Evolutionary conservation across 2,797 vertebrate genomes (phyloP).

Genomic region (Protonibea diacanthus): DNA sequence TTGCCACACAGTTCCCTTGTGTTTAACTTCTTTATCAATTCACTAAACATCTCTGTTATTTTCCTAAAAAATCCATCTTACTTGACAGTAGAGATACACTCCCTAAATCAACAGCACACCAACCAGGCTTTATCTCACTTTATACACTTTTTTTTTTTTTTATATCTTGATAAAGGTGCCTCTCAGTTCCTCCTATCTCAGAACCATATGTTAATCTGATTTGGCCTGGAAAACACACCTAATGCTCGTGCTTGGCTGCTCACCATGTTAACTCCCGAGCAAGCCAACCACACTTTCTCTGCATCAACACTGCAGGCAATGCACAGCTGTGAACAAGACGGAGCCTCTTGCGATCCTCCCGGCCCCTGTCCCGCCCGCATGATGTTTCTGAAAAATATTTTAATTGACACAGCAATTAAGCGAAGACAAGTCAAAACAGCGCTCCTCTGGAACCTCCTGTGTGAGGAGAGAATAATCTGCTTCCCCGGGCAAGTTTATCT

Average conservation of each 20-base stretch:
- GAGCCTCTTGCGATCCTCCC: conserved; percentile 46
- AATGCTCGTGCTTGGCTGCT: conserved; percentile 35
- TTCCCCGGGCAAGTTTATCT: conserved; percentile 75
- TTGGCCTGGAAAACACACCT: conserved; percentile 46
- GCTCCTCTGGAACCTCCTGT: conserved; percentile 57
- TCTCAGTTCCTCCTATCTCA: conserved; percentile 29
- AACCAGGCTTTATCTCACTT: conserved; percentile 22
- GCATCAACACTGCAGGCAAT: conserved; percentile 56
- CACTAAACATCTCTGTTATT: background rate
- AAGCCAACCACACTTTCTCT: conserved; percentile 25
- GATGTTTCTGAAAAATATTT: conserved; percentile 78
- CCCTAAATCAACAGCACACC: conserved; percentile 1
- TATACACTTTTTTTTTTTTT: background rate
- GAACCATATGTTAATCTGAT: conserved; percentile 62
- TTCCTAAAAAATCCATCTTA: background rate
- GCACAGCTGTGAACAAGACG: conserved; percentile 63
- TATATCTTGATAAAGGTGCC: conserved; percentile 46
- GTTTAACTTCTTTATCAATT: conserved; percentile 5
- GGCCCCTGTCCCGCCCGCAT: conserved; percentile 46
- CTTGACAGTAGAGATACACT: background rate
- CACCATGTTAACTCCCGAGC: conserved; percentile 25
- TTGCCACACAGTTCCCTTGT: background rate
- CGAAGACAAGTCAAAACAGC: conserved; percentile 80
- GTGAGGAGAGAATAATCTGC: conserved; percentile 66
- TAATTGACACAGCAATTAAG: conserved; percentile 82